Evolutionary conservation across 2,888 invertebrate genomes (phyloP).

Genomic region (Eumerus sabulonum): DNA sequence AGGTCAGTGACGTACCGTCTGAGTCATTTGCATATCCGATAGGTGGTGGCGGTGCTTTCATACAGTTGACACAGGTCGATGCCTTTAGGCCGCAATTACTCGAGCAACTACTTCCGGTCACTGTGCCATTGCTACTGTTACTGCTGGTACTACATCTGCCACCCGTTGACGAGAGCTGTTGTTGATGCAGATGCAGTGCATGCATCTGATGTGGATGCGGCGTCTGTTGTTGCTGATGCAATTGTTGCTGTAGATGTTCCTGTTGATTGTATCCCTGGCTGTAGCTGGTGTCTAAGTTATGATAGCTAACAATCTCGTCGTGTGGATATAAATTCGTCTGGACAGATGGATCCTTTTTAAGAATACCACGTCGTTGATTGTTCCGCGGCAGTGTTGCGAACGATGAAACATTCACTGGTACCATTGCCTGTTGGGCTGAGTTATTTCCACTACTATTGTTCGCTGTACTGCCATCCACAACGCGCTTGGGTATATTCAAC

Average conservation of each 20-base stretch:
- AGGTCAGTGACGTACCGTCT: conserved; percentile 74
- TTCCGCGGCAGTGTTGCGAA: conserved; percentile 80
- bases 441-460: conserved; percentile 58
- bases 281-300: conserved; percentile 77
- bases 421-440: conserved; percentile 39
- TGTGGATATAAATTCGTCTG: conserved; percentile 77
- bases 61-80: conserved; percentile 72
- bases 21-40: conserved; percentile 68
- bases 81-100: conserved; percentile 73
- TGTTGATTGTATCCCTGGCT: conserved; percentile 72
- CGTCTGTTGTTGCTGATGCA: conserved; percentile 63
- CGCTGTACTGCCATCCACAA: conserved; percentile 74
- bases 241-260: conserved; percentile 70
- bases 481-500: conserved; percentile 84
- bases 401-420: conserved; percentile 76
- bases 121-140: conserved; percentile 54
- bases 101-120: conserved; percentile 69
- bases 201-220: conserved; percentile 68
- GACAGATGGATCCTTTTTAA: conserved; percentile 77
- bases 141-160: conserved; percentile 57
- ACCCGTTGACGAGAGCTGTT: conserved; percentile 53
- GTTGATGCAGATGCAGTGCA: conserved; percentile 64
- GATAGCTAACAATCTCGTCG: conserved; percentile 78
- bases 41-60: conserved; percentile 70
- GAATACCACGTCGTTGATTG: conserved; percentile 77